phyloP scores from a whole-genome alignment of 2,797 vertebrate genomes.

The Anomalospiza imberbis region DNA sequence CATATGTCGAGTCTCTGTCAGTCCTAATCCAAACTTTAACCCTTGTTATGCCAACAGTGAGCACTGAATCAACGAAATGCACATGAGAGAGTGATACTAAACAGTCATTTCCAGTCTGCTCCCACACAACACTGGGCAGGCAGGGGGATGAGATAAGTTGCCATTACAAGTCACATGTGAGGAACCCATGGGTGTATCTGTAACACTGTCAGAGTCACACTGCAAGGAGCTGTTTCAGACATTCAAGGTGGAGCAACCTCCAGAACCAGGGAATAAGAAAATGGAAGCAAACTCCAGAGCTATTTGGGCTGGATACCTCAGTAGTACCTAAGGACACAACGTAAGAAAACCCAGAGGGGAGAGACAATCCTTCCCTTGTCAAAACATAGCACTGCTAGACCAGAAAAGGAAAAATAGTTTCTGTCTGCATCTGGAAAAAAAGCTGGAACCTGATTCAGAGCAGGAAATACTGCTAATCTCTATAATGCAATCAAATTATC shows the following conservation, averaged over 20 bases:
- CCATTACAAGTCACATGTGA: rapidly evolving
- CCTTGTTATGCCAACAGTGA: neutral
- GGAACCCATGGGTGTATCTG: neutral
- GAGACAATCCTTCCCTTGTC: neutral
- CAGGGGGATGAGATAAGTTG: neutral
- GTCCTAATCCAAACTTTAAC: neutral
- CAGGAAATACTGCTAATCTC: neutral
- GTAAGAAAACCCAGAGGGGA: neutral
- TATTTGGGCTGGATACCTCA: neutral
- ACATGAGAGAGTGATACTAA: neutral
- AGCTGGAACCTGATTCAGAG: neutral
- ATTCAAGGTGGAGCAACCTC: neutral
- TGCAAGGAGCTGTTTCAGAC: neutral
- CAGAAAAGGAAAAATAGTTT: neutral
- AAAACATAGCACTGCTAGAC: neutral
- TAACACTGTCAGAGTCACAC: neutral
- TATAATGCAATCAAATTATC: neutral
- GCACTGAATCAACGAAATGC: neutral
- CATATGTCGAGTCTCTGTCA: neutral
- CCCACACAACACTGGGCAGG: neutral
- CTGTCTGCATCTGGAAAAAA: neutral
- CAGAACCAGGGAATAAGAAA: neutral
- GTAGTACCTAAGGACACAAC: neutral
- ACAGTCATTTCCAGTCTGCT: neutral
- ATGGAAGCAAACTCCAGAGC: neutral